Conservation (phyloP, 2,797 vertebrate genomes). For the Eupleurogrammus muticus region DNA sequence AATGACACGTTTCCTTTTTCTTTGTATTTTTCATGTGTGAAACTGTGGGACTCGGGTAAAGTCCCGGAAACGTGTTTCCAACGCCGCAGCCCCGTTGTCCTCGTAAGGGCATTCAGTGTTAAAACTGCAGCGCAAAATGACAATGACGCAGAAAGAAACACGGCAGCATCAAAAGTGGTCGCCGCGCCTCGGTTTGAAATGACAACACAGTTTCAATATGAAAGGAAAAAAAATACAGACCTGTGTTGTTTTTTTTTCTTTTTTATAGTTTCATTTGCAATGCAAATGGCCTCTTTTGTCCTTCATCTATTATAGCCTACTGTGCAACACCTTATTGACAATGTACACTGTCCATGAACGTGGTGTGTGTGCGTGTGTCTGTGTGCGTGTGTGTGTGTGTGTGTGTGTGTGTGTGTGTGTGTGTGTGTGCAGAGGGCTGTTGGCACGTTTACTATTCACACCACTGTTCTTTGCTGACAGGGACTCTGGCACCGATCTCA, state of each 20-base stretch:
- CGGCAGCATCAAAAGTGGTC: conserved; percentile 14
- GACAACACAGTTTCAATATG: conserved; percentile 32
- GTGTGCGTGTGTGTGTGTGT: conserved; percentile 15
- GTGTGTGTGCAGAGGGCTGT: conserved; percentile 36
- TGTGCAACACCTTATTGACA: conserved; percentile 52
- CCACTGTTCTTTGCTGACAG: conserved; percentile 57
- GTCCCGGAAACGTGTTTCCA: background rate
- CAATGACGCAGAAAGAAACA: conserved; percentile 16
- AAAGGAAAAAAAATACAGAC: conserved; percentile 48
- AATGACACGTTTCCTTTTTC: too few species aligned
- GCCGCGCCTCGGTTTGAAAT: conserved; percentile 17
- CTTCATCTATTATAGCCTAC: conserved; percentile 48
- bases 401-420: conserved; percentile 1
- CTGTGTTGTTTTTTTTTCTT: conserved; percentile 1
- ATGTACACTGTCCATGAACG: conserved; percentile 6
- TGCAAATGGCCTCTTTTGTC: conserved; percentile 65
- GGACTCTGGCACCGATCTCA: conserved; percentile 45
- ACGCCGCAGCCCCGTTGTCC: conserved; percentile 8
- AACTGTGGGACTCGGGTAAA: too few species aligned
- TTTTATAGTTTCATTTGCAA: conserved; percentile 55
- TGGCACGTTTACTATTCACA: conserved; percentile 55
- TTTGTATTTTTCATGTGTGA: too few species aligned
- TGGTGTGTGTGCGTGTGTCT: conserved; percentile 2
- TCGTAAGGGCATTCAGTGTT: background rate
- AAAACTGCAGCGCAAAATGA: conserved; percentile 37